Evolutionary conservation across 2,113 vertebrate genomes (phyloP).

Genomic region (Damaliscus lunatus): DNA sequence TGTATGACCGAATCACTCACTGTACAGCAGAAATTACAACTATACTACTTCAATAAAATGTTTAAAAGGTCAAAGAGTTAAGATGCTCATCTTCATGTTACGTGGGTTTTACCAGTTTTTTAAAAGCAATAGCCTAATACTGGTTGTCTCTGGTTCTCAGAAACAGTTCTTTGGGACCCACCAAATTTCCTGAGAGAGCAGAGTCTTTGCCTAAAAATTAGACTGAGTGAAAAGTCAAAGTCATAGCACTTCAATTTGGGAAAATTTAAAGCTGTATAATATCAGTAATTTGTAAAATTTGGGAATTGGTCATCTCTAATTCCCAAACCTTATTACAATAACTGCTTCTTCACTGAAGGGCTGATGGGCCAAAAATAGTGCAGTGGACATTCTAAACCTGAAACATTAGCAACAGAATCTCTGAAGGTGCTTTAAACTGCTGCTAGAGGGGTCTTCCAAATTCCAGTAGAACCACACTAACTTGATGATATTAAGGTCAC

Average conservation of each 20-base stretch:
- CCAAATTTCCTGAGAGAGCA: not conserved
- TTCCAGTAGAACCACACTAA: not conserved
- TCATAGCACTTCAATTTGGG: not conserved
- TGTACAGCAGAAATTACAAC: not conserved
- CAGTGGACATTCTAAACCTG: not conserved
- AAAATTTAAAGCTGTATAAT: not conserved
- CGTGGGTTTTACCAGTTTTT: not conserved
- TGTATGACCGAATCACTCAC: not conserved
- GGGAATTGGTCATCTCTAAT: not conserved
- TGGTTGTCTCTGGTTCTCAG: not conserved
- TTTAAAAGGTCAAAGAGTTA: not conserved
- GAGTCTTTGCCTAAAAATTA: slow-evolving; percentile 23
- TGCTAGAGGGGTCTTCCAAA: not conserved
- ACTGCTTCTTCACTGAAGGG: not conserved
- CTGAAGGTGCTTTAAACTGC: not conserved
- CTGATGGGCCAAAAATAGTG: not conserved
- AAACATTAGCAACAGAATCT: not conserved
- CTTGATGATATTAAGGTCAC: not conserved
- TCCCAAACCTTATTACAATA: not conserved
- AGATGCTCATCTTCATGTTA: not conserved
- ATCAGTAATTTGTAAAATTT: not conserved
- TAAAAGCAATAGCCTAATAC: not conserved
- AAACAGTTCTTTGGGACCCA: not conserved
- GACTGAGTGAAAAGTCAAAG: not conserved
- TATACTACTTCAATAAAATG: not conserved